These are phyloP conservation scores for Trachelus troglodyta DNA, from an alignment of 2,888 invertebrate species.

Conservation along the genomic window DNA sequence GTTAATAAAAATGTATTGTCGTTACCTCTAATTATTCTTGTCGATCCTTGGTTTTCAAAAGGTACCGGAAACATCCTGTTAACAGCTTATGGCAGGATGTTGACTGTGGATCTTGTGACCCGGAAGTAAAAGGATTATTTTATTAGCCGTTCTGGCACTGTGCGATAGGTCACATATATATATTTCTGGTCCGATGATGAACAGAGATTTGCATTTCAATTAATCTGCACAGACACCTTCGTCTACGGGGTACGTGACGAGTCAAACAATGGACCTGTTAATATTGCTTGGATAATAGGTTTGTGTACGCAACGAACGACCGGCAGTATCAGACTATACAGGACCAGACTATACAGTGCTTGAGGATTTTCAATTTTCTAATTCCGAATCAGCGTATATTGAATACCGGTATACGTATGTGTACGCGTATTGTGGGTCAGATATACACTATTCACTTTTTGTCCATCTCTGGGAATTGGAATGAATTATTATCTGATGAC, in stretches of 20 bases:
- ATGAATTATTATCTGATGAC: slow-evolving; percentile 41
- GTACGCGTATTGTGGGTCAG: neutral
- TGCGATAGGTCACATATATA: neutral
- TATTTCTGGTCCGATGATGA: neutral
- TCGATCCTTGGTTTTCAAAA: neutral
- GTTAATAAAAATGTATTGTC: slow-evolving; percentile 6
- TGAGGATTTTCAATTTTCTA: neutral
- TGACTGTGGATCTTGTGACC: neutral
- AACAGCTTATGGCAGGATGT: neutral
- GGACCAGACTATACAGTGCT: neutral
- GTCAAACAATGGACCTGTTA: neutral
- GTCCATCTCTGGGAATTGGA: slow-evolving; percentile 38
- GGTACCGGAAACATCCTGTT: neutral
- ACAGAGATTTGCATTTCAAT: neutral
- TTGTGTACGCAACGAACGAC: neutral
- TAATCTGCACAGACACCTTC: neutral
- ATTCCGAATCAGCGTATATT: neutral
- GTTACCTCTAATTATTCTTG: neutral
- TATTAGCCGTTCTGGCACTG: neutral
- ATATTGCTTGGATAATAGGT: neutral
- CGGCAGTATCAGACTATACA: neutral
- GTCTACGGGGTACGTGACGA: neutral
- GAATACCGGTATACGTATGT: neutral
- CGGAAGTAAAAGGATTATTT: neutral
- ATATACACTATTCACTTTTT: neutral